phyloP scores from a whole-genome alignment of 2,113 vertebrate genomes.

The Myiopsitta monachus region DNA sequence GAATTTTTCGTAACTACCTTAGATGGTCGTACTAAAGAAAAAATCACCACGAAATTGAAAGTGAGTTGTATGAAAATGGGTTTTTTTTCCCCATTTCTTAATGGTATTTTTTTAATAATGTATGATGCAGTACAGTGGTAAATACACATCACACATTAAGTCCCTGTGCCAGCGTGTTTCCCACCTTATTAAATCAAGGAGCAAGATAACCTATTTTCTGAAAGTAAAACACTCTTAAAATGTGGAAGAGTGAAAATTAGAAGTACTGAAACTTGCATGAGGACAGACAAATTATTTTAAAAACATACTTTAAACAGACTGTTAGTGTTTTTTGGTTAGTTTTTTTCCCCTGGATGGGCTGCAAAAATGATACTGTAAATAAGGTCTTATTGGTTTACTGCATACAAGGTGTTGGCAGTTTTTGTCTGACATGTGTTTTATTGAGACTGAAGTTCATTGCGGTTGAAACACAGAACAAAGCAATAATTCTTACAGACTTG shows the following conservation, averaged over 20 bases:
- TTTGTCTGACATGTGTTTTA: not conserved
- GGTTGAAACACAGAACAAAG: not conserved
- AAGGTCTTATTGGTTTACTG: not conserved
- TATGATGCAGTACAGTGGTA: not conserved
- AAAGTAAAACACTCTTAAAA: not conserved
- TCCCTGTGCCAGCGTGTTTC: not conserved
- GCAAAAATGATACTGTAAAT: not conserved
- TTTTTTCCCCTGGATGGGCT: not conserved
- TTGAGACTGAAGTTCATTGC: not conserved
- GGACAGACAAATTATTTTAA: not conserved
- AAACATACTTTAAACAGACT: not conserved
- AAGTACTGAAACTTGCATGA: not conserved
- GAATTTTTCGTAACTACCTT: not conserved
- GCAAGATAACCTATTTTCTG: not conserved
- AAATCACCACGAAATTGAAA: not conserved
- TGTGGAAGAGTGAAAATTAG: not conserved
- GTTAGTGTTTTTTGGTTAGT: not conserved
- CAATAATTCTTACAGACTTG: fast-evolving
- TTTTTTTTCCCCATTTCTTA: not conserved
- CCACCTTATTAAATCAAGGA: not conserved
- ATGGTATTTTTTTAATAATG: not conserved
- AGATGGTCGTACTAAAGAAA: not conserved
- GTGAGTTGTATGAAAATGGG: not conserved
- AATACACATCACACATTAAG: fast-evolving
- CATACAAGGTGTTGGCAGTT: not conserved